A percentile compares a stretch with the other conserved stretches of the same genome.
These are phyloP conservation scores for Zophobas morio DNA, from an alignment of 1,140 invertebrate species.

Conservation along the genomic window DNA sequence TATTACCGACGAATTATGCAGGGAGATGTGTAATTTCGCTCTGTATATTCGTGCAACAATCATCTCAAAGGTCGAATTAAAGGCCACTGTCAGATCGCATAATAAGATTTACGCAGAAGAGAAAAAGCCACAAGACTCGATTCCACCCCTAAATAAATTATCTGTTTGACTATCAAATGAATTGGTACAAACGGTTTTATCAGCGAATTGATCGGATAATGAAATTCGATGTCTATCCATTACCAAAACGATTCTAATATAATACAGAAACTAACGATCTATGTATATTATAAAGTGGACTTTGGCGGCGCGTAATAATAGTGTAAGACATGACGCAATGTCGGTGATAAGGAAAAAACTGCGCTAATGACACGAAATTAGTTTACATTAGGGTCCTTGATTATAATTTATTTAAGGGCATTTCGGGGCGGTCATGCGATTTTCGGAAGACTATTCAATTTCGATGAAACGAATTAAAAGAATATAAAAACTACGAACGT, in stretches of 20 bases:
- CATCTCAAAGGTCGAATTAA: constrained; percentile 19
- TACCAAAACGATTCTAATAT: constrained; percentile 28
- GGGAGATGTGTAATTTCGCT: constrained; percentile 22
- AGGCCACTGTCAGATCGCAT: background rate
- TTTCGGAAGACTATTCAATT: constrained; percentile 11
- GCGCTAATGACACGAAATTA: constrained; percentile 40
- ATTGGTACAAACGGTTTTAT: constrained; percentile 35
- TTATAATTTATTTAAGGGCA: constrained; percentile 39
- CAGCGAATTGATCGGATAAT: constrained; percentile 8
- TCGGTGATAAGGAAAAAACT: constrained; percentile 29
- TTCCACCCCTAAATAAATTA: constrained; percentile 23
- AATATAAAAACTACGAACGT: background rate
- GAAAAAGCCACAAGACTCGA: constrained; percentile 9
- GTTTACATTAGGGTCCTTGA: constrained; percentile 35
- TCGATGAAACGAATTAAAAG: constrained; percentile 13
- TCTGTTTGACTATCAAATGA: constrained; percentile 25
- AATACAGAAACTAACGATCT: constrained; percentile 24
- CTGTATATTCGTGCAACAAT: constrained; percentile 5
- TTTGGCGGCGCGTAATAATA: constrained; percentile 25
- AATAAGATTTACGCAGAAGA: background rate
- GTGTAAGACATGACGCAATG: constrained; percentile 21
- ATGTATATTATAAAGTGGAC: constrained; percentile 2
- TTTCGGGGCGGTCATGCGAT: constrained; percentile 22
- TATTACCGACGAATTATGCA: constrained; percentile 21
- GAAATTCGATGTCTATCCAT: constrained; percentile 22